These are phyloP conservation scores for Thereva unica DNA, from an alignment of 2,888 invertebrate genomes.

Conservation along the genomic window DNA sequence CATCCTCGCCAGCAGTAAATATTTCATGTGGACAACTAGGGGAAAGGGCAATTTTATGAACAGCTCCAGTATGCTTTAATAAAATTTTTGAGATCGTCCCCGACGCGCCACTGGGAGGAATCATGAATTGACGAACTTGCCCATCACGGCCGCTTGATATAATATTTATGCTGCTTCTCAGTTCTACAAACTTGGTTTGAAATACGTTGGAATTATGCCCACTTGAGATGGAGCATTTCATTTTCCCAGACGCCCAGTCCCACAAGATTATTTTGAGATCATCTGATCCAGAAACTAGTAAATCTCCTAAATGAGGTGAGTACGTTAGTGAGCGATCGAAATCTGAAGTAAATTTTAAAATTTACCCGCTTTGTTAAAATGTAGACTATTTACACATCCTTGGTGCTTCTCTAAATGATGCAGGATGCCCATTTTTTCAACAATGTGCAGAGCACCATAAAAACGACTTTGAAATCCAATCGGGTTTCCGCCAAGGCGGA, in stretches of 20 bases:
- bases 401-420: constrained; percentile 76
- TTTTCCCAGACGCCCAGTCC: constrained; percentile 82
- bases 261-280: constrained; percentile 84
- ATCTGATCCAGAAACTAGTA: constrained; percentile 89
- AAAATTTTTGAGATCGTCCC: constrained; percentile 58
- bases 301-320: constrained; percentile 60
- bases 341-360: constrained; percentile 4
- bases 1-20: constrained; percentile 89
- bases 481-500: constrained; percentile 14
- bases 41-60: constrained; percentile 82
- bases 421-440: constrained; percentile 79
- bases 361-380: constrained; percentile 80
- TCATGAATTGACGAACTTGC: constrained; percentile 70
- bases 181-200: constrained; percentile 85
- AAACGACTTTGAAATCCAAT: constrained; percentile 68
- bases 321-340: not conserved
- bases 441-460: constrained; percentile 80
- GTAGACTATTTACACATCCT: constrained; percentile 91
- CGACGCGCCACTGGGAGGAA: constrained; percentile 62
- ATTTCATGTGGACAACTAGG: constrained; percentile 75
- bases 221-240: constrained; percentile 70
- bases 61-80: constrained; percentile 74
- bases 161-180: constrained; percentile 74
- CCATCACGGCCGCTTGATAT: constrained; percentile 90
- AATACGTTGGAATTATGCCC: constrained; percentile 89